These are phyloP conservation scores for Luscinia megarhynchos DNA, from an alignment of 2,797 vertebrate genomes.

Conservation along the genomic window DNA sequence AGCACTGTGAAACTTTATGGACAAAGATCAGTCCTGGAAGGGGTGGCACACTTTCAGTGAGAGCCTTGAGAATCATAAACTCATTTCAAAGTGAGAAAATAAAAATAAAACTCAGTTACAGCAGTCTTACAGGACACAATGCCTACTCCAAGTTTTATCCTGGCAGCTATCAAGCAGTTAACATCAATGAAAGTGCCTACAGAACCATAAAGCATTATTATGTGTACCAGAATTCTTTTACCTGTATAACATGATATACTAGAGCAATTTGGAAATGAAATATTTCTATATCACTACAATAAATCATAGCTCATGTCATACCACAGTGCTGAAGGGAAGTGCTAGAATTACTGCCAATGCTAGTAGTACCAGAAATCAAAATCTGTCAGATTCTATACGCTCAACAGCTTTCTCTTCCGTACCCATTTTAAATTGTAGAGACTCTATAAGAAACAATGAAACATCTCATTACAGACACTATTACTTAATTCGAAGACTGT, in stretches of 20 bases:
- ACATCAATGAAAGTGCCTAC: neutral
- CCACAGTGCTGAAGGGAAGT: conserved; percentile 15
- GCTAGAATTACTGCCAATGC: conserved; percentile 43
- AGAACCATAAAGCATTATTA: conserved; percentile 46
- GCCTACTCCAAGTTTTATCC: neutral
- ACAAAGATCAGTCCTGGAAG: neutral
- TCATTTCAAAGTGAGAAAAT: neutral
- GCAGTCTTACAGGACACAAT: neutral
- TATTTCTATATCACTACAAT: conserved; percentile 19
- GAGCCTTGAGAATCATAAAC: neutral
- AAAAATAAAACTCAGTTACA: neutral
- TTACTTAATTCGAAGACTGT: conserved; percentile 3
- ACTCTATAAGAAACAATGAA: conserved; percentile 7
- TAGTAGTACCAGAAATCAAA: conserved; percentile 40
- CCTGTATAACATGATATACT: conserved; percentile 34
- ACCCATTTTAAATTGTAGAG: neutral
- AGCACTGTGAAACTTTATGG: neutral
- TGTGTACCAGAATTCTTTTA: conserved; percentile 20
- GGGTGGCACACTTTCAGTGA: neutral
- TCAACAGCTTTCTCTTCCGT: neutral
- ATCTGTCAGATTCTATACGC: neutral
- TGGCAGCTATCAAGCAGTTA: conserved; percentile 46
- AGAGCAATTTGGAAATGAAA: conserved; percentile 38
- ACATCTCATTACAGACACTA: neutral
- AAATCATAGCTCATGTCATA: conserved; percentile 40